These are phyloP conservation scores for Melanaphis sacchari DNA, from an alignment of 1,140 invertebrate genomes.

Conservation along the genomic window DNA sequence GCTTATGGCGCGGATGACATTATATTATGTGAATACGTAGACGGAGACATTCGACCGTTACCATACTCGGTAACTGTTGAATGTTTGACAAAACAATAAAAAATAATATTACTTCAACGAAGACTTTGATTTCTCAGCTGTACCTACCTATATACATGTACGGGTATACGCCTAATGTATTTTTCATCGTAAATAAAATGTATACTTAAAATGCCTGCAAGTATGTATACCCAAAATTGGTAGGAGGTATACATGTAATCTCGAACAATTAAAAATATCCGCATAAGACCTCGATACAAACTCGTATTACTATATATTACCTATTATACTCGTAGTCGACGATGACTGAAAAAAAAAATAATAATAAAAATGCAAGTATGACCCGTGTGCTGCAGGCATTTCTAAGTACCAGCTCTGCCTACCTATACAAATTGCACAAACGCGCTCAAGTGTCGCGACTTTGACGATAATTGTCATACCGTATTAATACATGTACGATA, in stretches of 20 bases:
- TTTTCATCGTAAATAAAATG: not conserved
- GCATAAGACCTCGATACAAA: not conserved
- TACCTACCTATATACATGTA: too few species aligned
- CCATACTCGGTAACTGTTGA: not conserved
- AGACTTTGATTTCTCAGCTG: not conserved
- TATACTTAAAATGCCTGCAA: not conserved
- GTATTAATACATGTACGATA: not conserved
- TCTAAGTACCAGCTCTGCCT: not conserved
- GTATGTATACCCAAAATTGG: not conserved
- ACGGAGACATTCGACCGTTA: not conserved
- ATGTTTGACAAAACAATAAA: conserved; percentile 15
- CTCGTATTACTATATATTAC: not conserved
- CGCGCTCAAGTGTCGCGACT: not conserved
- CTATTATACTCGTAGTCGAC: not conserved
- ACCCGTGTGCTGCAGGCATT: not conserved
- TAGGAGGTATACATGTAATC: not conserved
- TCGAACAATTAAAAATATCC: conserved; percentile 1
- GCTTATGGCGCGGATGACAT: not conserved
- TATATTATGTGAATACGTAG: not conserved
- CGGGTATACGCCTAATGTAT: not conserved
- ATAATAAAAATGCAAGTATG: not conserved
- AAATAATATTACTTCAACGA: not conserved
- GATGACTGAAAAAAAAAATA: not conserved
- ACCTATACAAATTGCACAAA: not conserved
- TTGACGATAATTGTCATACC: not conserved